Percentiles rank a stretch among this genome's conserved stretches.
Conservation (phyloP, 2,888 invertebrate species). For the Campaea margaritaria region DNA sequence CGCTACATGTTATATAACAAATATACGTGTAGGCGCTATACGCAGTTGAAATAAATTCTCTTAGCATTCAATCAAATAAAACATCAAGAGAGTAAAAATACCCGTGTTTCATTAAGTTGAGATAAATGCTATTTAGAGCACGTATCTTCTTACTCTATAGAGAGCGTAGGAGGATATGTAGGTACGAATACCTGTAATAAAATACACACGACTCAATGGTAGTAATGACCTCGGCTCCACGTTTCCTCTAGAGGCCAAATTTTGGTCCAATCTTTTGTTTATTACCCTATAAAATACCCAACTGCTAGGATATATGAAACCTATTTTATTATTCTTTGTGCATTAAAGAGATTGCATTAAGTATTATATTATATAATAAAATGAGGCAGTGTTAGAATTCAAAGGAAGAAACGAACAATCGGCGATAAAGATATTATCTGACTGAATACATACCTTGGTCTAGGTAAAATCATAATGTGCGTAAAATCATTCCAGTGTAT, state of each 20-base stretch:
- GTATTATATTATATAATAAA: neutral
- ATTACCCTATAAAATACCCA: constrained; percentile 50
- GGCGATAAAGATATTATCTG: neutral
- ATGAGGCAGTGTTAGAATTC: neutral
- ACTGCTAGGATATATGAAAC: constrained; percentile 26
- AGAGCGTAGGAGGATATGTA: constrained; percentile 41
- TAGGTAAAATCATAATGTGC: constrained; percentile 5
- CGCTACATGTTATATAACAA: constrained; percentile 15
- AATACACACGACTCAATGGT: constrained; percentile 57
- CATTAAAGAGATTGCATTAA: constrained; percentile 15
- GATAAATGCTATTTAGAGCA: constrained; percentile 41
- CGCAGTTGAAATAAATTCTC: constrained; percentile 14
- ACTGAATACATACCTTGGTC: neutral
- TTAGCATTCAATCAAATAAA: constrained; percentile 18
- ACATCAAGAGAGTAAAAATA: constrained; percentile 13
- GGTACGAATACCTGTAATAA: constrained; percentile 47
- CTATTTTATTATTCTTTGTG: constrained; percentile 25
- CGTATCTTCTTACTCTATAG: constrained; percentile 45
- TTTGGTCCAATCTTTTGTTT: constrained; percentile 62
- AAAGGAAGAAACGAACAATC: neutral
- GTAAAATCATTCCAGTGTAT: neutral
- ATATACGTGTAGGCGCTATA: neutral
- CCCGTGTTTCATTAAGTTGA: constrained; percentile 31
- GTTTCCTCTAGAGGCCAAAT: constrained; percentile 52
- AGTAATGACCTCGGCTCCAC: constrained; percentile 58